Evolutionary conservation across 2,888 invertebrate species (phyloP).

Genomic region (Sisyra terminalis): DNA sequence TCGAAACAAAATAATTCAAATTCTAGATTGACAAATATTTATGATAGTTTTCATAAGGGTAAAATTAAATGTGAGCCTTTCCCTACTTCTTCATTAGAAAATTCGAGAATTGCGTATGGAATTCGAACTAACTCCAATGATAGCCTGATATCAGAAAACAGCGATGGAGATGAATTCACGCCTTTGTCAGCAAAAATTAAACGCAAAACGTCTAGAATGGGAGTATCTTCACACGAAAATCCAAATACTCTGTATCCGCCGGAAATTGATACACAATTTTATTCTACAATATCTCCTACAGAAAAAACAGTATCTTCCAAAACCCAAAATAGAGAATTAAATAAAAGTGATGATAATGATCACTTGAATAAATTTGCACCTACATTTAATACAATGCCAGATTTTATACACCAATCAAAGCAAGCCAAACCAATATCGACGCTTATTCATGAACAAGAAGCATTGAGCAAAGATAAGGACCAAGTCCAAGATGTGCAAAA

Average conservation of each 20-base stretch:
- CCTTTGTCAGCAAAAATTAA: neutral
- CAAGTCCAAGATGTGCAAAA: too few species aligned
- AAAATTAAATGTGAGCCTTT: neutral
- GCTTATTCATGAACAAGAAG: too few species aligned
- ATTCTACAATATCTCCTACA: neutral
- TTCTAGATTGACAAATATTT: neutral
- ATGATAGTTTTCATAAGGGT: neutral
- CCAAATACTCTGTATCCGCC: constrained; percentile 1
- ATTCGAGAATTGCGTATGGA: neutral
- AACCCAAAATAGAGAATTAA: neutral
- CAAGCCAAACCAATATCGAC: too few species aligned
- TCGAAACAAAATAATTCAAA: neutral
- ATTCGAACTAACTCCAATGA: neutral
- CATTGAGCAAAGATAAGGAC: too few species aligned
- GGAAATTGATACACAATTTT: neutral
- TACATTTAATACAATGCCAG: neutral
- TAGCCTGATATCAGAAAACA: too few species aligned
- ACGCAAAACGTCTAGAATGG: too few species aligned
- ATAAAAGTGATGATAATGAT: constrained; percentile 1
- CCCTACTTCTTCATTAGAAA: neutral
- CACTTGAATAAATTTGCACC: neutral
- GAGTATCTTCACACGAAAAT: neutral
- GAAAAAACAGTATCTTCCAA: neutral
- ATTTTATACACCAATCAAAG: too few species aligned
- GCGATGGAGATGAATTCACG: neutral